Conservation (phyloP, 1,140 invertebrate species). For the Apocrypta bakeri region DNA sequence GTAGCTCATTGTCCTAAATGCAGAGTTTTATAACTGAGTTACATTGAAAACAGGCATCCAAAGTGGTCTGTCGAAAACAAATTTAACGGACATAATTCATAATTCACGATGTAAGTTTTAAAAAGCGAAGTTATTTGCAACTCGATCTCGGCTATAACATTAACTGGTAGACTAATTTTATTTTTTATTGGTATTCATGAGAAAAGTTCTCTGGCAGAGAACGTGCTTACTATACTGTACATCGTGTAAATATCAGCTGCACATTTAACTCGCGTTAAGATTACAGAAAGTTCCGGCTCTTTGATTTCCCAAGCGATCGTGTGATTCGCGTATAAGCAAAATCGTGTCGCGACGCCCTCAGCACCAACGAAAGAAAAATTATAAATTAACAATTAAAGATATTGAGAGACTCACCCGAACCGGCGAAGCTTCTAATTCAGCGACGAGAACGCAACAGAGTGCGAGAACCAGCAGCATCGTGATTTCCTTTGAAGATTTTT, state of each 20-base stretch:
- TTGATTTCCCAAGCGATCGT: not conserved
- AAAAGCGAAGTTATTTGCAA: not conserved
- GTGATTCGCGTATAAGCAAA: not conserved
- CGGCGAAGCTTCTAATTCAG: not conserved
- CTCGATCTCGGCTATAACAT: conserved; percentile 3
- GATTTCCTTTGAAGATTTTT: too few relatives aligned
- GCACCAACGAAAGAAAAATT: too few relatives aligned
- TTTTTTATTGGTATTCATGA: conserved; percentile 58
- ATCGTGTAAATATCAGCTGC: not conserved
- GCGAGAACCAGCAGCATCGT: not conserved
- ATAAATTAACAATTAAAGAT: too few relatives aligned
- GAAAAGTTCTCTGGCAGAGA: conserved; percentile 55
- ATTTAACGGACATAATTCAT: not conserved
- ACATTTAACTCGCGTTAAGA: not conserved
- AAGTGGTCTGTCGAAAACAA: not conserved
- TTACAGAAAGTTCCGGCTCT: not conserved
- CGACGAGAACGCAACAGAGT: not conserved
- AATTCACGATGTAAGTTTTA: not conserved
- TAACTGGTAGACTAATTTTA: not conserved
- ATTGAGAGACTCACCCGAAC: not conserved
- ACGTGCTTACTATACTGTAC: not conserved
- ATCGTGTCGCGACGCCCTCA: too few relatives aligned
- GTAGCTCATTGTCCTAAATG: too few relatives aligned
- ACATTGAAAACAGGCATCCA: too few relatives aligned
- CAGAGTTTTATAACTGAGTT: too few relatives aligned